Evolutionary conservation across 1,140 invertebrate genomes (phyloP).

Genomic region (Brachionus plicatilis): DNA sequence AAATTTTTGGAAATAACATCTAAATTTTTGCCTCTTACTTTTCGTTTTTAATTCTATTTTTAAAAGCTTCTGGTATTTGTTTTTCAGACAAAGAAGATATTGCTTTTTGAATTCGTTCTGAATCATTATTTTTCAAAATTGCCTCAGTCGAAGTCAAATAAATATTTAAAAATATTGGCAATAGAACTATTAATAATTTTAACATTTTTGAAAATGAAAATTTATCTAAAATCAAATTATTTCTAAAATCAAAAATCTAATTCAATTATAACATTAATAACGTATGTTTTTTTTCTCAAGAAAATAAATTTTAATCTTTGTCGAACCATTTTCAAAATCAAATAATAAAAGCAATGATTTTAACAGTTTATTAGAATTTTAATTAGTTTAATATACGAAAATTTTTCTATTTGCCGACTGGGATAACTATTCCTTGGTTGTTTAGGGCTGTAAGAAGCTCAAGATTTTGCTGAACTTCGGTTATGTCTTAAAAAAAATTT

Average conservation of each 20-base stretch:
- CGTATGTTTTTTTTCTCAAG: not conserved
- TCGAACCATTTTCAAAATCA: not conserved
- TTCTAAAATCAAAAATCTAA: not conserved
- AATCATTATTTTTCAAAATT: not conserved
- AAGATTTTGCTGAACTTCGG: constrained; percentile 23
- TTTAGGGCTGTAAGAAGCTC: constrained; percentile 14
- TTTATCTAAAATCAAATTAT: not conserved
- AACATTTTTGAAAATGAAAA: not conserved
- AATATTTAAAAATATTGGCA: not conserved
- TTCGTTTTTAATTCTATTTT: not conserved
- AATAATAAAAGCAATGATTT: not conserved
- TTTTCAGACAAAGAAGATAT: not conserved
- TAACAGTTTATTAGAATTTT: not conserved
- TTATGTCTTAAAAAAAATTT: constrained; percentile 18
- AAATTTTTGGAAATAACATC: not conserved
- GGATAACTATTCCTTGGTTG: constrained; percentile 24
- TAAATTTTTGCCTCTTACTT: not conserved
- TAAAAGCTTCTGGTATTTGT: not conserved
- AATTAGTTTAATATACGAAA: not conserved
- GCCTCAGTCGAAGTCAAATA: not conserved
- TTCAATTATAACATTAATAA: not conserved
- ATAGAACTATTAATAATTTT: not conserved
- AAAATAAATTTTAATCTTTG: not conserved
- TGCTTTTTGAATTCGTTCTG: not conserved
- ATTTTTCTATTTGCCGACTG: constrained; percentile 27